Conservation (phyloP, 1,140 invertebrate genomes). For the Phthorimaea operculella region DNA sequence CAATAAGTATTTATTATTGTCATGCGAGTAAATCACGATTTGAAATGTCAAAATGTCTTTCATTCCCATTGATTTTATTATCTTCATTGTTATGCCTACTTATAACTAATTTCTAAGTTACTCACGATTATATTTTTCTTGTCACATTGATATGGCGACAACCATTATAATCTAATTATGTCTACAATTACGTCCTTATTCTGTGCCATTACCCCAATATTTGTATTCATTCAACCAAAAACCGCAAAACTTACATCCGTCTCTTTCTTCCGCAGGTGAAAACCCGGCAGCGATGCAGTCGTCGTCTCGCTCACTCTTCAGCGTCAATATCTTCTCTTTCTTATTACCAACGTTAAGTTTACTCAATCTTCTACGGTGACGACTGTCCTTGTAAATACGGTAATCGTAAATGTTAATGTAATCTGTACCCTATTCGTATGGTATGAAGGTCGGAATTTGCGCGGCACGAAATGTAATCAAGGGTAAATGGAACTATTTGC, state of each 20-base stretch:
- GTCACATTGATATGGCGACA: too few relatives aligned
- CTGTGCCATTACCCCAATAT: too few relatives aligned
- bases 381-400: constrained; percentile 26
- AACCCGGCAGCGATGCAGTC: constrained; percentile 66
- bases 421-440: constrained; percentile 19
- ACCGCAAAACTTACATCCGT: not conserved
- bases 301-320: constrained; percentile 34
- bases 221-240: too few relatives aligned
- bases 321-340: constrained; percentile 19
- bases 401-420: constrained; percentile 12
- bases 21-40: too few relatives aligned
- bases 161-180: too few relatives aligned
- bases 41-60: too few relatives aligned
- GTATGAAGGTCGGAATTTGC: constrained; percentile 17
- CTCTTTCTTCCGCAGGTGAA: constrained; percentile 51
- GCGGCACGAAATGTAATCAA: constrained; percentile 13
- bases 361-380: constrained; percentile 46
- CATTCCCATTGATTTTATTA: too few relatives aligned
- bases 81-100: too few relatives aligned
- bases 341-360: constrained; percentile 24
- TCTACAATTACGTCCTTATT: too few relatives aligned
- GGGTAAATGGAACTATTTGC: constrained; percentile 3
- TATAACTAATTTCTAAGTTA: too few relatives aligned
- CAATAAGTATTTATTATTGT: too few relatives aligned
- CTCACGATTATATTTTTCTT: too few relatives aligned